phyloP scores from a whole-genome alignment of 2,113 vertebrate species.

The Oryzias celebensis region DNA sequence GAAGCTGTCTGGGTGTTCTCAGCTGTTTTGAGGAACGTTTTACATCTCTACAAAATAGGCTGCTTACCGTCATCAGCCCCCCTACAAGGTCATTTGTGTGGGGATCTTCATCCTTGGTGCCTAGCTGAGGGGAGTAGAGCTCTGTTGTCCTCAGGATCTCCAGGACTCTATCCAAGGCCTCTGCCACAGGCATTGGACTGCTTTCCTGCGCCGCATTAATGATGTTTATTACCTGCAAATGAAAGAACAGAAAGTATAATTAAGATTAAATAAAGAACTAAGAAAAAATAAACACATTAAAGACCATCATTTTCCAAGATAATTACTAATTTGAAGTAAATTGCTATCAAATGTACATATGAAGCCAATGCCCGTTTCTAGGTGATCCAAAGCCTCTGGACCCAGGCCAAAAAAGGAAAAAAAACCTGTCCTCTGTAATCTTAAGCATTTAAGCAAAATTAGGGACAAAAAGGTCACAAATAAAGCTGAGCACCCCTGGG shows the following conservation, averaged over 20 bases:
- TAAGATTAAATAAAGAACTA: background rate
- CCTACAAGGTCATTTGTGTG: slow-evolving; percentile 94
- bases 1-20: slow-evolving; percentile 38
- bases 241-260: background rate
- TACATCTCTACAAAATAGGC: background rate
- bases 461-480: slow-evolving; percentile 17
- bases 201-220: slow-evolving; percentile 96
- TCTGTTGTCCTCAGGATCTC: slow-evolving; percentile 97
- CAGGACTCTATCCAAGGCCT: slow-evolving; percentile 93
- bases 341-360: slow-evolving; percentile 1
- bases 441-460: background rate
- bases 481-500: slow-evolving; percentile 4
- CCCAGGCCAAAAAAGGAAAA: background rate
- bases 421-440: background rate
- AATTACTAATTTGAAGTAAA: background rate
- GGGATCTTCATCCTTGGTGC: slow-evolving; percentile 92
- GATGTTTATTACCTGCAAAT: slow-evolving; percentile 91
- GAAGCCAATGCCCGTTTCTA: slow-evolving; percentile 5
- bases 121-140: slow-evolving; percentile 93
- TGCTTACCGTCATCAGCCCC: slow-evolving; percentile 91
- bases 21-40: slow-evolving; percentile 10
- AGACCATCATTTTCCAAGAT: background rate
- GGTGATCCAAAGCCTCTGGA: slow-evolving; percentile 21
- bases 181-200: slow-evolving; percentile 90
- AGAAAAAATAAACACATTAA: background rate